These are phyloP conservation scores for Delichon dasypus DNA, from an alignment of 2,797 vertebrate species.

Conservation along the genomic window DNA sequence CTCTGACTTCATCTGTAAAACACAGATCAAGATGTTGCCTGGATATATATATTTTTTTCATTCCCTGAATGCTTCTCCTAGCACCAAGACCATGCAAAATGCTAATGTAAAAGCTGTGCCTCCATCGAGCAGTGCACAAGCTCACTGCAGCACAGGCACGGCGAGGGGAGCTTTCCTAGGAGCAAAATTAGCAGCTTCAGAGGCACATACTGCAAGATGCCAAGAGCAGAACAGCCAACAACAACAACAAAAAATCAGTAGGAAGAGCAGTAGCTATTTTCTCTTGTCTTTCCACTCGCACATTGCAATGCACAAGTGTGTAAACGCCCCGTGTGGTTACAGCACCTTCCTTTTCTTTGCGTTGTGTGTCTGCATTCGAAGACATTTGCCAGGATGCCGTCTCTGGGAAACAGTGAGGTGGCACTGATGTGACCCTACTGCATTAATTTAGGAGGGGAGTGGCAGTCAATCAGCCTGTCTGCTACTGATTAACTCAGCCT, in stretches of 20 bases:
- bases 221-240: not conserved
- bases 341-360: not conserved
- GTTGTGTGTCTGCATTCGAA: not conserved
- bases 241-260: not conserved
- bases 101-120: conserved; percentile 14
- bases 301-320: not conserved
- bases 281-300: not conserved
- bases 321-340: not conserved
- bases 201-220: not conserved
- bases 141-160: not conserved
- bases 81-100: not conserved
- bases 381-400: not conserved
- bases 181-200: not conserved
- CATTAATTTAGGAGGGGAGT: conserved; percentile 8
- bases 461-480: not conserved
- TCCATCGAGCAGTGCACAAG: not conserved
- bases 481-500: not conserved
- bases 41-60: not conserved
- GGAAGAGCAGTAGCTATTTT: not conserved
- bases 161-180: conserved; percentile 1
- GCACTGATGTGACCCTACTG: not conserved
- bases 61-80: conserved; percentile 20
- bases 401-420: not conserved
- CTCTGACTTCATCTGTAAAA: conserved; percentile 23
- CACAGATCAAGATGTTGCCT: conserved; percentile 31